Base-by-base conservation (phyloP, 2,888 invertebrate species). In the Embidobia sp. region DNA sequence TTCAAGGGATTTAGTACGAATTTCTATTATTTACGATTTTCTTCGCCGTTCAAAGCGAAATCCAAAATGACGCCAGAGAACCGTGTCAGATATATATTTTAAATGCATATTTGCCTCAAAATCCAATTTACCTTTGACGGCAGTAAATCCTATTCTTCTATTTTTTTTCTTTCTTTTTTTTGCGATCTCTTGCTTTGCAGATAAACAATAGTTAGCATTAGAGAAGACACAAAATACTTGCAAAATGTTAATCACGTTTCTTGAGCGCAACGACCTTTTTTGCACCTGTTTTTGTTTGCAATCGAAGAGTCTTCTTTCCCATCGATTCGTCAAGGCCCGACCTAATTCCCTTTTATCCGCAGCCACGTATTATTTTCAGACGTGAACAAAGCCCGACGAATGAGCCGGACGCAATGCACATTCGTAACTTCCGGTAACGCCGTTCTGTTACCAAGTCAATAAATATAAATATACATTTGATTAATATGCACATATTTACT, bases 341-440 rank as follows among this genome's bases (percentile, higher is more conserved):
- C 63, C 73, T 64, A 73, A 73, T 73, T 73, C 57, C 44, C 53
- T 53, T 63, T 72, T 72, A 72, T 63, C 46, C 70, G 49, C 31
- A 57, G 49, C 73, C 49, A 33, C 55, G 64, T 64, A 64, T 73
- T 64, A 73, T 64, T 73, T 64, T 63, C 63, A 64, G 46, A 64
- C 64, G 42, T 37, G 42, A 64, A 73, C 73, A 73, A 64, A 73
- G 64, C 63, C 42, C 63, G 19, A 64, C 63, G 73, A 73, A 73
- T 57, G 66, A 66, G 57, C 66, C 73, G 73, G 66, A 73, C 59
- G 73, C 66, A 59, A 49, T 66, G 59, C 66, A 73, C 73, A 73
- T 69, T 75, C 44, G 49, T 69, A 70, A 69, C 69, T 75, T 75
- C 69, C 63, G 69, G 55, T 26, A 35, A 57, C 37, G 37, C 18